Percentiles rank a stretch among this genome's conserved stretches.
These are phyloP conservation scores for Centropus unirufus DNA, from an alignment of 2,113 vertebrate species.

Conservation along the genomic window DNA sequence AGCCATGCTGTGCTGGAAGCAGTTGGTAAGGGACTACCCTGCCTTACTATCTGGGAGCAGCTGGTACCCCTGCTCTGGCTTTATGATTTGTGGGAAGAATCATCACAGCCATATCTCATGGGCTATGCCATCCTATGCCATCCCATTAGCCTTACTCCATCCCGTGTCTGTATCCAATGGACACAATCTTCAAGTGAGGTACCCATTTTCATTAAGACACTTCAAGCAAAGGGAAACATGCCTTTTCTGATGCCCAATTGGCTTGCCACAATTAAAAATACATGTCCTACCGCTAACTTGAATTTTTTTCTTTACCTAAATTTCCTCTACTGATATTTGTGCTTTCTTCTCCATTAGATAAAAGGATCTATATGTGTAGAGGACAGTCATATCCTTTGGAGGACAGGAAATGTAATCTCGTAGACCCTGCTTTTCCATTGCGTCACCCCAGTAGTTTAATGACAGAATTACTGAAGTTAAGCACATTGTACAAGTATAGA, in stretches of 20 bases:
- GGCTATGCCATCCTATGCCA: neutral
- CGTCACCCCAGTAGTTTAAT: neutral
- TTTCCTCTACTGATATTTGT: neutral
- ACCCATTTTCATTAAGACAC: neutral
- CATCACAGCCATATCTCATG: rapidly evolving
- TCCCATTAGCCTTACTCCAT: rapidly evolving
- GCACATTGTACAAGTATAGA: neutral
- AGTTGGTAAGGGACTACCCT: neutral
- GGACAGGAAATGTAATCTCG: neutral
- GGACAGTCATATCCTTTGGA: neutral
- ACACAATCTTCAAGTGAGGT: neutral
- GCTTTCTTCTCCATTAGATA: neutral
- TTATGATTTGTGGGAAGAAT: neutral
- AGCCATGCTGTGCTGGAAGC: neutral
- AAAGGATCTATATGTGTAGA: neutral
- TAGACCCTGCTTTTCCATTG: neutral
- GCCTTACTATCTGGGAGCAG: neutral
- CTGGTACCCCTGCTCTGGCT: neutral
- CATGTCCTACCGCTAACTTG: neutral
- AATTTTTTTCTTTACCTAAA: neutral
- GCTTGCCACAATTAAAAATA: neutral
- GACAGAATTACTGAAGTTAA: neutral
- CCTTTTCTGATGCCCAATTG: neutral
- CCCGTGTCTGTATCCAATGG: neutral
- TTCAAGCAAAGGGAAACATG: neutral